Evolutionary conservation across 2,797 vertebrate genomes (phyloP), one percentile per base, ranked within the genome.

Genomic region (Manis crassicaudata): DNA sequence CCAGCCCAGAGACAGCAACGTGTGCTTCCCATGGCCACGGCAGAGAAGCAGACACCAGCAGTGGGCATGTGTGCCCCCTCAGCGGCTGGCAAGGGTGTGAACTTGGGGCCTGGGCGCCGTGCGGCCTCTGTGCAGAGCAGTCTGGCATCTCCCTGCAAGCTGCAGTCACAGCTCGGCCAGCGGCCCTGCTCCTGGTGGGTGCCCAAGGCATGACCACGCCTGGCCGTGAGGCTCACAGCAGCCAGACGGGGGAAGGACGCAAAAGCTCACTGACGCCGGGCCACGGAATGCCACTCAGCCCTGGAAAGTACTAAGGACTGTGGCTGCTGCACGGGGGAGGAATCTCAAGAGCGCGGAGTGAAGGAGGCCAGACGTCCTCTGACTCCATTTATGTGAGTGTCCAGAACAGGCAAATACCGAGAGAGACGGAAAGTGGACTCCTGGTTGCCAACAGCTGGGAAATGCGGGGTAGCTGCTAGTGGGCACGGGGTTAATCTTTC

Each of bases 311-410:
- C 2, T 6, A 16, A 52, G 23, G 25, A 6, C n/a, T 6, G 5
- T 11, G 6, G 23, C 20, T 25, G 21, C 75, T n/a, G 6, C 50
- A n/a, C 1, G 4, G 5, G 10, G 46, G n/a, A 12, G 17, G 14
- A 29, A 14, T n/a, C 21, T 8, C 20, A 11, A 37, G 2, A 6
- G 14, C 10, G 1, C 1, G 16, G 3, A 35, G 25, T 29, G 25
- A n/a, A 2, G 2, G 50, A 35, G 12, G 32, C 46, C 9, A 6
- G 32, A 17, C 0, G 5, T 29, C 1, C 2, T 18, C 1, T 6
- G 72, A 5, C 5, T 46, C 32, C 63, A 7, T 21, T n/a, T 70
- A 4, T 6, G 5, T 0, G 16, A 27, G 17, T 5, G 6, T 35
- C 29, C 23, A 21, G 18, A 29, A 27, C 32, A 5, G 65, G 56